Base-by-base conservation (phyloP, 2,113 vertebrate species). In the Bungarus multicinctus region DNA sequence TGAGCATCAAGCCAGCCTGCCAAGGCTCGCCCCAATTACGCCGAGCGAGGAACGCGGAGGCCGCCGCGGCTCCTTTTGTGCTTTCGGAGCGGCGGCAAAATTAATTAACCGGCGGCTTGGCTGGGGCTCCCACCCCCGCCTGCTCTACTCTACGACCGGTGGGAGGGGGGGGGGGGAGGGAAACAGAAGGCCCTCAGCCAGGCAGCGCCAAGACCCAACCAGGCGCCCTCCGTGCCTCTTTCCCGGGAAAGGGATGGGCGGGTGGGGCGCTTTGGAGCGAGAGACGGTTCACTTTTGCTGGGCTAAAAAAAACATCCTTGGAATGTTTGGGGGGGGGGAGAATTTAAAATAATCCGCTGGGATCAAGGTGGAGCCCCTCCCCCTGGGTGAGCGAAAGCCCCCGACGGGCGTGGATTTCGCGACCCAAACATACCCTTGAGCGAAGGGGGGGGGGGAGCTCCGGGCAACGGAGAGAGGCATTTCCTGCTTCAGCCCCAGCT, bases 41-140 rank as follows among this genome's bases (percentile, higher is more conserved):
- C 91, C 87, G 39, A 90, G 60, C 0, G 2, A 89, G 91, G 87
- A 90, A 43, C 0, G 55, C 89, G 0, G 91, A 54, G 0, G 90
- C 88, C 52, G 0, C 74, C 93, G 91, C 0, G 92, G 95, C 92
- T 93, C 95, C 93, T 87, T 6, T 20, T 25, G 92, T 87, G 89
- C 95, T 2, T 20, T 0, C 39, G 89, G 92, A 20, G 96, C 94
- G 92, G 30, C 6, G 1, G 69, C 54, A 93, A 90, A 94, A 90
- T 96, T 96, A 97, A 97, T 96, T 96, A 96, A 96, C 7, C 93
- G 88, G 25, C 0, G 94, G 8, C 87, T 0, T 60, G 64, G 94
- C 94, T 89, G 69, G 0, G 1, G 2, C 45, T 4, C 45, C 20
- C 45, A 23, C 22, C 0, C 57, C 2, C 23, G 25, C 11, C 10